Conservation (phyloP, 2,113 vertebrate genomes). For the Tyrannus savana region DNA sequence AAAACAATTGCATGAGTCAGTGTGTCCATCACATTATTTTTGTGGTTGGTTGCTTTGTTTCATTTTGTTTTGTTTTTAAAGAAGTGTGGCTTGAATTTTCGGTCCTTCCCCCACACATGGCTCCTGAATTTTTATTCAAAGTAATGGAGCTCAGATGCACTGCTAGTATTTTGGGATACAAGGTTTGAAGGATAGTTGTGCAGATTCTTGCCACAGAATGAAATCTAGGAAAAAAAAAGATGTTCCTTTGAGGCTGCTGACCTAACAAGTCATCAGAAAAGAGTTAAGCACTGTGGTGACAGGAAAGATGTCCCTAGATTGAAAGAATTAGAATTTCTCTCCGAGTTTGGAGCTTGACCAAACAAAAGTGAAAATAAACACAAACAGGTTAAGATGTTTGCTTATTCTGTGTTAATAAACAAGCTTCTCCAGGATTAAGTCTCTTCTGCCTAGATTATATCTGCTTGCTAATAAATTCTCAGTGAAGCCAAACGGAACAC, state of each 20-base stretch:
- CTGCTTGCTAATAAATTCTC: background rate
- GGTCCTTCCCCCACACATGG: background rate
- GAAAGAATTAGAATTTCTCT: background rate
- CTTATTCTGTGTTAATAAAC: slow-evolving; percentile 35
- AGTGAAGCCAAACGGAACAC: background rate
- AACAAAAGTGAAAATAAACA: slow-evolving; percentile 10
- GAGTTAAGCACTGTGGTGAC: background rate
- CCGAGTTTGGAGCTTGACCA: background rate
- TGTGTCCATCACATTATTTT: background rate
- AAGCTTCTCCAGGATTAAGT: slow-evolving; percentile 17
- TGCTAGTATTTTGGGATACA: background rate
- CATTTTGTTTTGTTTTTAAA: background rate
- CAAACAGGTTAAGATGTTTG: slow-evolving; percentile 19
- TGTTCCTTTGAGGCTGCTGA: background rate
- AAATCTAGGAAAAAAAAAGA: background rate
- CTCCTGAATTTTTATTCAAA: slow-evolving; percentile 3
- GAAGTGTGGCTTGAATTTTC: background rate
- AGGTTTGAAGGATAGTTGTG: background rate
- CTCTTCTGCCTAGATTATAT: slow-evolving; percentile 19
- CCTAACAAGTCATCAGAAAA: background rate
- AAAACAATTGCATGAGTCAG: background rate
- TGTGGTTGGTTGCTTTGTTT: background rate
- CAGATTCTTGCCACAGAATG: background rate
- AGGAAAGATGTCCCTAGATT: background rate
- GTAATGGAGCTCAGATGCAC: slow-evolving; percentile 16